Base-by-base conservation (phyloP, 64 coral and sea anemone genomes). In the Montipora sp. region DNA sequence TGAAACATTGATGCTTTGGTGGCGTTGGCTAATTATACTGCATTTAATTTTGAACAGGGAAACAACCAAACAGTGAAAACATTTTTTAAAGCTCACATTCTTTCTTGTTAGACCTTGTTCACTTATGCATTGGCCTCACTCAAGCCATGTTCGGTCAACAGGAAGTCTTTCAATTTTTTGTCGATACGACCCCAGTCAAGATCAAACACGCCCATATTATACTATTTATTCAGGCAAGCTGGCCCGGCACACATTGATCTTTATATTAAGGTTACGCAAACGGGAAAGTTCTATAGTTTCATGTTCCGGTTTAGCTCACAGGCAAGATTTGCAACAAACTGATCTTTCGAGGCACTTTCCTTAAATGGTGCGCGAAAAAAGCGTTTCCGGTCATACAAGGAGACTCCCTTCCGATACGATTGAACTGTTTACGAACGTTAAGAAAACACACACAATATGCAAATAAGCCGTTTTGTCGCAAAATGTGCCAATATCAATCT, bases 321-420 rank as follows among this genome's bases (percentile, higher is more conserved):
- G 14, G 9, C 60, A 63, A 63, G 60, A 63, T 7, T 1, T 15
- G 13, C 9, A 63, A 71, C 68, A 5, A 2, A 71, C 20, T 21
- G 18, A 19, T 71, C 68, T 71, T 71, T 23, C 5, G 68, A 71
- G 2, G 20, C 7, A 58, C 9, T 71, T 8, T 2, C 82, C 82
- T 72, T 85, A 85, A 71, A 68, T 85, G 82, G 82, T 85, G 61
- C 7, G n/a, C 9, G 82, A 19, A 4, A 4, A 48, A 57, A 57
- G 7, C 45, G 44, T 85, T 72, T 71, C 65, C 61, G 65, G 82
- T 72, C 45, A 66, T 50, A 85, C 51, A 45, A 71, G 46, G 44
- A 18, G 45, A 46, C 82, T 85, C 82, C 82, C 65, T 85, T 85
- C 82, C 82, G 82, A 49, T n/a, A 20, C 47, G 61, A 85, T 85